Percentiles rank a stretch among this genome's conserved stretches.
phyloP scores from a whole-genome alignment of 2,113 vertebrate genomes.

The Anguilla japonica region DNA sequence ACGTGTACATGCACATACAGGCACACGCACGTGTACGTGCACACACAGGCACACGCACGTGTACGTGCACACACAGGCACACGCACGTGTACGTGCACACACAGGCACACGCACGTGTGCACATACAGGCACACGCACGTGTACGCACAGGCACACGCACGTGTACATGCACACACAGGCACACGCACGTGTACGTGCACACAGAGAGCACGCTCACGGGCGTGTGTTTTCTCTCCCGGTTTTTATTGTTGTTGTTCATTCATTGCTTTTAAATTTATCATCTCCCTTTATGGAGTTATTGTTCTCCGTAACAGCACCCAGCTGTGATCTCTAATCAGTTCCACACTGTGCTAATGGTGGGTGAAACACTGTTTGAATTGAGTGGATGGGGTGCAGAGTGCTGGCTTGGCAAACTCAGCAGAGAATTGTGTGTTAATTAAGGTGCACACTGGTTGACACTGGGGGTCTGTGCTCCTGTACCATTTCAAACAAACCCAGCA shows the following conservation, averaged over 20 bases:
- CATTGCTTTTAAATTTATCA: not conserved
- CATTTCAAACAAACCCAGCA: not conserved
- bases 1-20: too few relatives aligned
- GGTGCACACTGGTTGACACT: not conserved
- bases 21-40: not conserved
- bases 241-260: not conserved
- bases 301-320: not conserved
- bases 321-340: not conserved
- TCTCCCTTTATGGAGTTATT: not conserved
- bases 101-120: too few relatives aligned
- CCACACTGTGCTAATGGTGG: not conserved
- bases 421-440: not conserved
- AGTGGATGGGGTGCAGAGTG: too few relatives aligned
- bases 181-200: not conserved
- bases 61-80: not conserved
- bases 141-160: too few relatives aligned
- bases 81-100: not conserved
- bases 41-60: not conserved
- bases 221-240: not conserved
- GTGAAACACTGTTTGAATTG: not conserved
- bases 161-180: not conserved
- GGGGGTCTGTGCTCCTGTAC: not conserved
- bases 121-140: not conserved
- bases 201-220: not conserved
- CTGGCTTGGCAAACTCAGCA: not conserved